Conservation (phyloP, 2,797 vertebrate species). For the Siniperca obscura region DNA sequence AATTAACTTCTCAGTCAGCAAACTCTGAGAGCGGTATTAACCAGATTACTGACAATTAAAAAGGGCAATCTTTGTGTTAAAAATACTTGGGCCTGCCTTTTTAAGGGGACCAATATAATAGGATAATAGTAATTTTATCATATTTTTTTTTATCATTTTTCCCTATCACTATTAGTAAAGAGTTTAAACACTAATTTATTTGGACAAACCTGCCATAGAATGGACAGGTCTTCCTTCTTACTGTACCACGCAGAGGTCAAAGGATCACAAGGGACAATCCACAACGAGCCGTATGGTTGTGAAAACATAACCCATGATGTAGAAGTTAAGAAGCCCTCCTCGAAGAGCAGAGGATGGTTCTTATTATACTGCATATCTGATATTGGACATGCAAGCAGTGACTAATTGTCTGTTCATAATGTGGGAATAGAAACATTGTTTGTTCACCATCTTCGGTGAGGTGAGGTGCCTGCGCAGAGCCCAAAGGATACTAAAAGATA, state of each 20-base stretch:
- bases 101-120: neutral
- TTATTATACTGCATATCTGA: too few relatives aligned
- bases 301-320: neutral
- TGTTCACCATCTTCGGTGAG: too few relatives aligned
- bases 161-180: neutral
- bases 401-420: too few relatives aligned
- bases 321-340: neutral
- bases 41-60: conserved; percentile 69
- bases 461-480: too few relatives aligned
- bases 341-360: neutral
- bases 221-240: neutral
- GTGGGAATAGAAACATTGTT: too few relatives aligned
- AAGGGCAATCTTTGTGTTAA: conserved; percentile 41
- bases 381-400: too few relatives aligned
- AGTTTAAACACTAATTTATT: neutral
- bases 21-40: conserved; percentile 56
- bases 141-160: too few relatives aligned
- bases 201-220: neutral
- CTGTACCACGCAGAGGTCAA: neutral
- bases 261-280: neutral
- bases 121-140: neutral
- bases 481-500: too few relatives aligned
- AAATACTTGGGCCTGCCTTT: conserved; percentile 10
- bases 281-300: neutral
- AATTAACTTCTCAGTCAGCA: conserved; percentile 68